Evolutionary conservation across 2,113 vertebrate genomes (phyloP).

Genomic region (Rhabdomys dilectus): DNA sequence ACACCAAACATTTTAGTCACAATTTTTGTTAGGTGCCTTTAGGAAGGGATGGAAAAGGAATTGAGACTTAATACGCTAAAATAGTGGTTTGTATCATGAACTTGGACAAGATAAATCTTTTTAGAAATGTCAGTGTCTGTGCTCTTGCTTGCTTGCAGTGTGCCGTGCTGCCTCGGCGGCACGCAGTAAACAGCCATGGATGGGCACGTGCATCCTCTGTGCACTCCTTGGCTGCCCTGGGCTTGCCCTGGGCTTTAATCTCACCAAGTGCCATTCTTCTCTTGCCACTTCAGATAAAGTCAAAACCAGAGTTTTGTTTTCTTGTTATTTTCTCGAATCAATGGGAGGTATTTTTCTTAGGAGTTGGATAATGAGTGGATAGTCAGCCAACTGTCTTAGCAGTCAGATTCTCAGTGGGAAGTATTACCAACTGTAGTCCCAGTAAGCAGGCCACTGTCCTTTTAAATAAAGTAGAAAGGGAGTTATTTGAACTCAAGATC

Average conservation of each 20-base stretch:
- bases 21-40: background rate
- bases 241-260: background rate
- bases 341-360: background rate
- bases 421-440: background rate
- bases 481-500: conserved; percentile 34
- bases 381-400: background rate
- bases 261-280: background rate
- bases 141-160: background rate
- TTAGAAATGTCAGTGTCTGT: conserved; percentile 9
- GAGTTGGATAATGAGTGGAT: background rate
- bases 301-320: background rate
- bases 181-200: background rate
- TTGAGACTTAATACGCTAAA: background rate
- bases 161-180: background rate
- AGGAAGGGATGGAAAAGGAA: too few species aligned
- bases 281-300: background rate
- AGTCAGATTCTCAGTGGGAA: background rate
- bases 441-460: background rate
- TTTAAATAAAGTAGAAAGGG: conserved; percentile 18
- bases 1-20: background rate
- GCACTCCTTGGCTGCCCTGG: background rate
- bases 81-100: background rate
- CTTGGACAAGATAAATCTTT: background rate
- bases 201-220: background rate
- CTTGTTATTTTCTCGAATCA: background rate